Conservation (phyloP, 2,888 invertebrate species). For the Sinohyriopsis cumingii region DNA sequence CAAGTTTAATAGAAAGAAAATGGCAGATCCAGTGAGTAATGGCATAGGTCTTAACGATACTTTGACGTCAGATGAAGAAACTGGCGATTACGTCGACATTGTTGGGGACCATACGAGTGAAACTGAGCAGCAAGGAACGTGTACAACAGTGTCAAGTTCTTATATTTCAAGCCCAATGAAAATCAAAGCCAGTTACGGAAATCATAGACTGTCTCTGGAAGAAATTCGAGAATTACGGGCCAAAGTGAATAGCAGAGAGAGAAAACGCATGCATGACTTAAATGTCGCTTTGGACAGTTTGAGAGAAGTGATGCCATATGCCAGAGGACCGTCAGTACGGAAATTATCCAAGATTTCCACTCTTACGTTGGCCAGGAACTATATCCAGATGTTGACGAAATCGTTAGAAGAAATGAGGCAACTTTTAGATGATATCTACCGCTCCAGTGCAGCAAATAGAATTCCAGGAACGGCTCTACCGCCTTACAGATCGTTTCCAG, state of each 20-base stretch:
- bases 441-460: constrained; percentile 17
- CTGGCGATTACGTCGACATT: constrained; percentile 17
- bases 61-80: constrained; percentile 11
- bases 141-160: background rate
- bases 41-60: too few relatives aligned
- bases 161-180: background rate
- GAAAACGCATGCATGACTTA: constrained; percentile 72
- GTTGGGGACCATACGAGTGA: constrained; percentile 12
- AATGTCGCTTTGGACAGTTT: constrained; percentile 68
- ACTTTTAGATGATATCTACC: constrained; percentile 49
- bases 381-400: constrained; percentile 55
- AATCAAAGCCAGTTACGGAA: constrained; percentile 39
- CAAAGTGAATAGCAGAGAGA: constrained; percentile 70
- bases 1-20: too few relatives aligned
- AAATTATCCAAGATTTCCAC: constrained; percentile 64
- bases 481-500: constrained; percentile 3
- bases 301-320: constrained; percentile 63
- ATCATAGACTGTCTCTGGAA: constrained; percentile 75
- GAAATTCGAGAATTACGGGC: constrained; percentile 43
- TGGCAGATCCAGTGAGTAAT: too few relatives aligned
- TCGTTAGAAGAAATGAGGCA: constrained; percentile 57
- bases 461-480: background rate
- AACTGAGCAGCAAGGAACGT: background rate
- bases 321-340: constrained; percentile 56
- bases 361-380: constrained; percentile 56